Conservation (phyloP, 2,888 invertebrate species). For the Pyrochroa serraticornis region DNA sequence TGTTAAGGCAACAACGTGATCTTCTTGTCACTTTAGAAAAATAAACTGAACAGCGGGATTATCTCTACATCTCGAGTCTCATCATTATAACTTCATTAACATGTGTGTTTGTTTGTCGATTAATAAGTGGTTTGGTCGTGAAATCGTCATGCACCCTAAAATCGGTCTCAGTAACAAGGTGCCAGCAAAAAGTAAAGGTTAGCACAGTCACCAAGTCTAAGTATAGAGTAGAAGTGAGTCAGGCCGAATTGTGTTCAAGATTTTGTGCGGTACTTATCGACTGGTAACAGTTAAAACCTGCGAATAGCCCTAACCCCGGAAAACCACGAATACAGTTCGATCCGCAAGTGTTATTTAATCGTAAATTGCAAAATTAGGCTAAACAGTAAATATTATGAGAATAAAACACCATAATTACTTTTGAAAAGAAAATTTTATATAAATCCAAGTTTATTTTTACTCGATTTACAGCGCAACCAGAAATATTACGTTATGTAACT, state of each 20-base stretch:
- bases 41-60: slow-evolving; percentile 3
- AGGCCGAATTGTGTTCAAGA: slow-evolving; percentile 40
- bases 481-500: too few species aligned
- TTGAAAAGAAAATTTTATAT: slow-evolving; percentile 13
- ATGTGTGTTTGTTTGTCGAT: slow-evolving; percentile 39
- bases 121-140: slow-evolving; percentile 13
- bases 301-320: too few species aligned
- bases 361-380: slow-evolving; percentile 19
- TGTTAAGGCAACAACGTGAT: slow-evolving; percentile 25
- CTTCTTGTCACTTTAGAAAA: slow-evolving; percentile 28
- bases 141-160: too few species aligned
- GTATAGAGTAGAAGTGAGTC: slow-evolving; percentile 41
- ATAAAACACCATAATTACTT: slow-evolving; percentile 17
- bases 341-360: neutral
- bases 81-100: slow-evolving; percentile 25
- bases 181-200: slow-evolving; percentile 17
- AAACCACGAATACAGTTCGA: too few species aligned
- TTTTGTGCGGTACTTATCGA: too few species aligned
- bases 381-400: slow-evolving; percentile 22
- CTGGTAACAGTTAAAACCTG: too few species aligned
- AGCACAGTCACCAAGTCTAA: slow-evolving; percentile 38
- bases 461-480: neutral
- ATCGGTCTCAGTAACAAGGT: too few species aligned
- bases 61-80: slow-evolving; percentile 6
- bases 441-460: slow-evolving; percentile 8